Percentiles rank a stretch among this genome's conserved stretches.
These are phyloP conservation scores for Urocyon cinereoargenteus DNA, from an alignment of 2,797 vertebrate genomes.

Conservation along the genomic window DNA sequence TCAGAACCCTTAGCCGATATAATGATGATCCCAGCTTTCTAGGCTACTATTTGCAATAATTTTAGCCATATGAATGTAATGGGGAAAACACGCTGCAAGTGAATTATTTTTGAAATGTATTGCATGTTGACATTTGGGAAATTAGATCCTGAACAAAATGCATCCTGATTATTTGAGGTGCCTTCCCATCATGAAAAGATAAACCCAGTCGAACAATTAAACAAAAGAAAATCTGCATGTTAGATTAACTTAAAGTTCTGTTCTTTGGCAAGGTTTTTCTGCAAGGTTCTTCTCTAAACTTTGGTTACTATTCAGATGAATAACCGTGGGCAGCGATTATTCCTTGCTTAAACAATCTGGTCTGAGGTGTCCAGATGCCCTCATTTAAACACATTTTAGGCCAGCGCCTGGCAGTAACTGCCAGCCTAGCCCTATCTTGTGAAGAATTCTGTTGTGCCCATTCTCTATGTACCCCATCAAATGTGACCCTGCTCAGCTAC, in stretches of 20 bases:
- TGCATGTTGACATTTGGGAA: slow-evolving; percentile 78
- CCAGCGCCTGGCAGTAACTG: neutral
- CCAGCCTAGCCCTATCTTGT: neutral
- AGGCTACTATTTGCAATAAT: slow-evolving; percentile 78
- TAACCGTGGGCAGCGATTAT: neutral
- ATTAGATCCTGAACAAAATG: slow-evolving; percentile 70
- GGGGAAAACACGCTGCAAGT: slow-evolving; percentile 77
- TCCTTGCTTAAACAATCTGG: neutral
- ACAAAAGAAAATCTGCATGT: slow-evolving; percentile 54
- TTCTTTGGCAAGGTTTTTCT: slow-evolving; percentile 49
- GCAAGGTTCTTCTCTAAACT: slow-evolving; percentile 58
- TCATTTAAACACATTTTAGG: neutral
- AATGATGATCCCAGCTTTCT: slow-evolving; percentile 68
- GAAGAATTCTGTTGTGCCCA: slow-evolving; percentile 6
- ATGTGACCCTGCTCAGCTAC: neutral
- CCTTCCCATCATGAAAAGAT: slow-evolving; percentile 65
- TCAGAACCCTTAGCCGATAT: slow-evolving; percentile 61
- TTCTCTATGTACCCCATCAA: neutral
- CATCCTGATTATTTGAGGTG: slow-evolving; percentile 73
- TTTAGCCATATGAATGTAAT: slow-evolving; percentile 78
- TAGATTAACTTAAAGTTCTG: slow-evolving; percentile 69
- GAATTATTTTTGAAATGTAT: slow-evolving; percentile 77
- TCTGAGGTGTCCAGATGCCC: neutral
- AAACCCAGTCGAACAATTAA: slow-evolving; percentile 59
- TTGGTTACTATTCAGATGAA: slow-evolving; percentile 53